A percentile compares a stretch with the other conserved stretches of the same genome.
These are phyloP conservation scores for Siphamia tubifer DNA, from an alignment of 2,113 vertebrate genomes.

Conservation along the genomic window DNA sequence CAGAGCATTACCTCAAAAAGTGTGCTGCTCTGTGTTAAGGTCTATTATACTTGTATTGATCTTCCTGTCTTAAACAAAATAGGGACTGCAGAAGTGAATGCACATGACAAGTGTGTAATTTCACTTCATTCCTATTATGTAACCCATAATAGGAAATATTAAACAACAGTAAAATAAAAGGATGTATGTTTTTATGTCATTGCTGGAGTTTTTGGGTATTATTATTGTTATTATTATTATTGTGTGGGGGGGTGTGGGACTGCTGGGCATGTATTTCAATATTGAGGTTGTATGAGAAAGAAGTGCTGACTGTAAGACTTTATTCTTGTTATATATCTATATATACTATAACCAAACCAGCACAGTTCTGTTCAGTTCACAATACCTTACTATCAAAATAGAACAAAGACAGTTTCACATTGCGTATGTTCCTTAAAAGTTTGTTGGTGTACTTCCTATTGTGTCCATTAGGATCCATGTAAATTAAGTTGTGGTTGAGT, in stretches of 20 bases:
- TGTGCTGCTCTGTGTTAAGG: background rate
- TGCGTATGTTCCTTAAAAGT: too few species aligned
- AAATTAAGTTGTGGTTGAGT: background rate
- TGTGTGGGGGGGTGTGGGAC: background rate
- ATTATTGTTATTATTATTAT: background rate
- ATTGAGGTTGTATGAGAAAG: background rate
- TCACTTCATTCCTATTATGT: constrained; percentile 13
- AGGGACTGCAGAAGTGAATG: constrained; percentile 11
- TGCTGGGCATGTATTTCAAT: background rate
- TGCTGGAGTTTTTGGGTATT: background rate
- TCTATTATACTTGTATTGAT: constrained; percentile 53
- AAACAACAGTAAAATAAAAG: background rate
- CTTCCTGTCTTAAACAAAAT: constrained; percentile 4
- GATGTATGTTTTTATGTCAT: background rate
- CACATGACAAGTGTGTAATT: constrained; percentile 28
- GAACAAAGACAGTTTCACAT: too few species aligned
- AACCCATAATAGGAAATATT: background rate
- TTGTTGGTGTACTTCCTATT: too few species aligned
- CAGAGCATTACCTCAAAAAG: constrained; percentile 3
- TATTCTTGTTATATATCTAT: background rate
- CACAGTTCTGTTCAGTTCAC: too few species aligned
- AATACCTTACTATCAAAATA: too few species aligned
- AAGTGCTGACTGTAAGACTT: background rate
- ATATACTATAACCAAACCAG: too few species aligned
- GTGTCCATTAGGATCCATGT: too few species aligned